phyloP scores from a whole-genome alignment of 2,888 invertebrate genomes.

The Pyrocoelia pectoralis region DNA sequence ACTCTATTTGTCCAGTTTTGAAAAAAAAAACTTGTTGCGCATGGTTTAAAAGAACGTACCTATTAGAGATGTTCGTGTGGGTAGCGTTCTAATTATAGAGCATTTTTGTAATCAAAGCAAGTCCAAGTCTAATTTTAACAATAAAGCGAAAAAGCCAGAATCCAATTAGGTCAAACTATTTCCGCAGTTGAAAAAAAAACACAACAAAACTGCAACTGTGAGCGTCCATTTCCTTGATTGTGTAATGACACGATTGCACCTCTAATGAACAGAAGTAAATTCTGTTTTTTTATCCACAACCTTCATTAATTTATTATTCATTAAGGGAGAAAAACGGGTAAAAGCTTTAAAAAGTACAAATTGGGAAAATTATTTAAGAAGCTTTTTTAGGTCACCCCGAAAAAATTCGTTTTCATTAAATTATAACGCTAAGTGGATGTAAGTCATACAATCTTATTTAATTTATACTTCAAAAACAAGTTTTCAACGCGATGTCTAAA shows the following conservation, averaged over 20 bases:
- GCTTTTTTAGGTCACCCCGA: constrained; percentile 15
- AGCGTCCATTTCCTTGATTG: constrained; percentile 40
- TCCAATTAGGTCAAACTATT: constrained; percentile 37
- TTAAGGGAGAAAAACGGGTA: neutral
- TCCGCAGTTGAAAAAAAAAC: constrained; percentile 28
- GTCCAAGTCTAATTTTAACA: constrained; percentile 26
- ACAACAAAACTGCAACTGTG: constrained; percentile 30
- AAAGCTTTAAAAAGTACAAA: neutral
- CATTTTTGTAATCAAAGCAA: constrained; percentile 21
- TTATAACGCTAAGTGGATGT: constrained; percentile 27
- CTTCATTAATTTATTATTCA: neutral
- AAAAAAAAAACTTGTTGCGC: constrained; percentile 7
- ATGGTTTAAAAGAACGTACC: neutral
- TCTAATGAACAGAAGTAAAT: constrained; percentile 10
- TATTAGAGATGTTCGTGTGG: neutral
- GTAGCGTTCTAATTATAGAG: constrained; percentile 12
- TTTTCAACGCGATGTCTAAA: constrained; percentile 30
- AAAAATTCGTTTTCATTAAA: constrained; percentile 28
- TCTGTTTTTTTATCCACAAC: neutral
- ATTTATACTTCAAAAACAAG: constrained; percentile 35
- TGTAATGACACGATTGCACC: constrained; percentile 16
- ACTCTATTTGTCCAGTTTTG: constrained; percentile 1
- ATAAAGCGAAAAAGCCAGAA: constrained; percentile 31
- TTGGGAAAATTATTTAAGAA: neutral
- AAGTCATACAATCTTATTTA: constrained; percentile 30